Evolutionary conservation across 2,113 vertebrate genomes (phyloP).

Genomic region (Cichladusa arquata): DNA sequence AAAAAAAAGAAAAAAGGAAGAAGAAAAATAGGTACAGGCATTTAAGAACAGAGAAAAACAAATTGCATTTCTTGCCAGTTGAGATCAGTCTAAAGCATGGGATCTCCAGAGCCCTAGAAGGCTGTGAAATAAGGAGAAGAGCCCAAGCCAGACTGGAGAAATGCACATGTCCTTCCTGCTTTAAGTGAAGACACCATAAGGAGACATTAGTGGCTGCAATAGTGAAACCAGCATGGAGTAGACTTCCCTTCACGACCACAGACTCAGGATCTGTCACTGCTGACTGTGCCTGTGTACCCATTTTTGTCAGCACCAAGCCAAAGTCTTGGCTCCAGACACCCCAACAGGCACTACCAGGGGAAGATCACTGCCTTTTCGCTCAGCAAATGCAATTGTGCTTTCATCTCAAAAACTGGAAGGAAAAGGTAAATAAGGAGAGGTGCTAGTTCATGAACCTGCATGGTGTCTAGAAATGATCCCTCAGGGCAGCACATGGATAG

Average conservation of each 20-base stretch:
- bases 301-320: not conserved
- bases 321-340: not conserved
- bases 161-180: not conserved
- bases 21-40: constrained; percentile 64
- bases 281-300: not conserved
- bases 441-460: not conserved
- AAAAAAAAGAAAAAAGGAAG: constrained; percentile 19
- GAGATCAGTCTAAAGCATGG: not conserved
- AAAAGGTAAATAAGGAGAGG: not conserved
- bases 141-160: not conserved
- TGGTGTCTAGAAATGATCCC: not conserved
- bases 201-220: not conserved
- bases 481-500: not conserved
- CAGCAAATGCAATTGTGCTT: not conserved
- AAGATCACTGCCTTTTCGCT: not conserved
- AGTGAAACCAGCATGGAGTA: accelerated
- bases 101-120: not conserved
- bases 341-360: not conserved
- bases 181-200: not conserved
- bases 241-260: not conserved
- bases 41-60: constrained; percentile 67
- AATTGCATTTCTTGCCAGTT: constrained; percentile 33
- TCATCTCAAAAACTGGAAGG: not conserved
- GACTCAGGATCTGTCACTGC: not conserved
- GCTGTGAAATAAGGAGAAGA: not conserved